Conservation (phyloP, 2,113 vertebrate genomes). For the Condylura cristata region DNA sequence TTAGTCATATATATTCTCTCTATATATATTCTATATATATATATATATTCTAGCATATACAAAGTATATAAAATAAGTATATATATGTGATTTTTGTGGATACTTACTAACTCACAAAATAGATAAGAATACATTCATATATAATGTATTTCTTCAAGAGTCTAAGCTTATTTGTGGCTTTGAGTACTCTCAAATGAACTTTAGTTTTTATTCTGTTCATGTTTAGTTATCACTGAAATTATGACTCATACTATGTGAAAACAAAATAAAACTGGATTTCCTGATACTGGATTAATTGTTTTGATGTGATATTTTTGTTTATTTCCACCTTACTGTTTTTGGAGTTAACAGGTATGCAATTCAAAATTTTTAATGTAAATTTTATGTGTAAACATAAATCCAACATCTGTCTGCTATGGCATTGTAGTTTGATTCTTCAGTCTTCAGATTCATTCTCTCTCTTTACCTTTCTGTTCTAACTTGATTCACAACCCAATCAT, state of each 20-base stretch:
- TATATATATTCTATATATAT: too few species aligned
- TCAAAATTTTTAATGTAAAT: not conserved
- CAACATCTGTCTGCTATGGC: not conserved
- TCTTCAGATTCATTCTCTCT: not conserved
- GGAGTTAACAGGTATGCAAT: not conserved
- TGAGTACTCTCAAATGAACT: not conserved
- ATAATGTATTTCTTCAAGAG: not conserved
- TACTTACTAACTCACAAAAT: not conserved
- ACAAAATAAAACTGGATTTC: not conserved
- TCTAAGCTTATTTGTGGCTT: not conserved
- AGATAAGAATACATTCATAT: not conserved
- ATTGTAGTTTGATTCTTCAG: not conserved
- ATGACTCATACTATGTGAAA: too few species aligned
- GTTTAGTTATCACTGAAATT: too few species aligned
- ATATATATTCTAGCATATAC: not conserved
- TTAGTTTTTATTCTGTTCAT: too few species aligned
- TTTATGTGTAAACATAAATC: not conserved
- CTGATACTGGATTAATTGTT: not conserved
- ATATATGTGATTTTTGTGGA: not conserved
- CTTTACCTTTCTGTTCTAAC: not conserved
- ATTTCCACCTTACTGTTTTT: not conserved
- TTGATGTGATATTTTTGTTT: not conserved
- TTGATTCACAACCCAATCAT: not conserved
- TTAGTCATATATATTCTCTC: too few species aligned
- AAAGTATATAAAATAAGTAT: not conserved